A percentile compares a stretch with the other conserved stretches of the same genome.
Evolutionary conservation across 2,113 vertebrate genomes (phyloP).

Genomic region (Thermophis baileyi): DNA sequence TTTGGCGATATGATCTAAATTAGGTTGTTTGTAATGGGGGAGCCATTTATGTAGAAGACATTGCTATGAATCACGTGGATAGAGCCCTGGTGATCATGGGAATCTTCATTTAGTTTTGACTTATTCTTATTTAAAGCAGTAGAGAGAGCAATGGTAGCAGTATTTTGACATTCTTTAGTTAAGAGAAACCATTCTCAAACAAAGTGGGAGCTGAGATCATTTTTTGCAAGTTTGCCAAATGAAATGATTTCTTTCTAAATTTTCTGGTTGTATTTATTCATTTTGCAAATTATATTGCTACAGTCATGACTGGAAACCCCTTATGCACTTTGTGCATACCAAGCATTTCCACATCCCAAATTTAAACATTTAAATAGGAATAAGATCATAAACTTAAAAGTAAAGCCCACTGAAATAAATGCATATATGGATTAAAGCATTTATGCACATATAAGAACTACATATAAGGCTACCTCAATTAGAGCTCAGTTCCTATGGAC

Average conservation of each 20-base stretch:
- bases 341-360: neutral
- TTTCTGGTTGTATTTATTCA: neutral
- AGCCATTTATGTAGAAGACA: slow-evolving; percentile 24
- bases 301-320: too few relatives aligned
- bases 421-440: neutral
- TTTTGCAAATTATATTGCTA: neutral
- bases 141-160: slow-evolving; percentile 26
- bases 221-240: slow-evolving; percentile 40
- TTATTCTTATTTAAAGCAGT: slow-evolving; percentile 27
- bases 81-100: slow-evolving; percentile 26
- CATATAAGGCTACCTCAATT: neutral
- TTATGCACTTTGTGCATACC: too few relatives aligned
- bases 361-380: neutral
- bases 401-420: neutral
- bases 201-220: slow-evolving; percentile 43
- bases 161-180: slow-evolving; percentile 25
- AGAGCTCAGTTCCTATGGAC: neutral
- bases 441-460: neutral
- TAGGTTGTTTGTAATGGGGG: slow-evolving; percentile 36
- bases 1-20: slow-evolving; percentile 40
- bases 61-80: slow-evolving; percentile 34
- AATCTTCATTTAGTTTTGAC: slow-evolving; percentile 54
- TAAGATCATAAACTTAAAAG: neutral
- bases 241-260: slow-evolving; percentile 40
- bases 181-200: slow-evolving; percentile 56